These are phyloP conservation scores for Neoseiulus cucumeris DNA, from an alignment of 1,140 invertebrate genomes.

Conservation along the genomic window DNA sequence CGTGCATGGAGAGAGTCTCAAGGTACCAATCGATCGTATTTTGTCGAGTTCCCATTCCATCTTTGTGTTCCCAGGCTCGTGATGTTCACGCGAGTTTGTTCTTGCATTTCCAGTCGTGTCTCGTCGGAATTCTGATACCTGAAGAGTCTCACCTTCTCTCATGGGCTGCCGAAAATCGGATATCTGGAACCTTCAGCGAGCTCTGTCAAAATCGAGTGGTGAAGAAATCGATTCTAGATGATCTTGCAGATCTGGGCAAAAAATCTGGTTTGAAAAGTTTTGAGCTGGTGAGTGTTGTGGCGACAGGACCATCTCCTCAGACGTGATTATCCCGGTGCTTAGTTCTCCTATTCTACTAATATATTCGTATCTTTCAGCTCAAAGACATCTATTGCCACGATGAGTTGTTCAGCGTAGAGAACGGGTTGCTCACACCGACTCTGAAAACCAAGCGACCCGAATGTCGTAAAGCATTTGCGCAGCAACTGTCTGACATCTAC, in stretches of 20 bases:
- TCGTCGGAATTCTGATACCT: slow-evolving; percentile 81
- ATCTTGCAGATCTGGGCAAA: slow-evolving; percentile 67
- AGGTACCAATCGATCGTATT: slow-evolving; percentile 40
- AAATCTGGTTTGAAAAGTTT: slow-evolving; percentile 78
- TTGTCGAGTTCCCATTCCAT: too few relatives aligned
- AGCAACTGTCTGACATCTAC: slow-evolving; percentile 77
- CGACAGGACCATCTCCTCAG: too few relatives aligned
- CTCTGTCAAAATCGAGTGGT: slow-evolving; percentile 64
- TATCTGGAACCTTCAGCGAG: slow-evolving; percentile 63
- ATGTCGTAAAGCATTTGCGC: slow-evolving; percentile 68
- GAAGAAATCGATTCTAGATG: slow-evolving; percentile 70
- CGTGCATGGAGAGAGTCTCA: slow-evolving; percentile 88
- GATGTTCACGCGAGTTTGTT: too few relatives aligned
- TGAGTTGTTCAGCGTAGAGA: slow-evolving; percentile 86
- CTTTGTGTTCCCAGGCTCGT: too few relatives aligned
- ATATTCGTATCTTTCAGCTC: slow-evolving; percentile 40
- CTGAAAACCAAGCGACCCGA: slow-evolving; percentile 62
- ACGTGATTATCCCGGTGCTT: background rate
- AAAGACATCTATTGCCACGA: slow-evolving; percentile 84
- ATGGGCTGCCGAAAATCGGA: slow-evolving; percentile 63
- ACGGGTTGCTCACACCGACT: slow-evolving; percentile 89
- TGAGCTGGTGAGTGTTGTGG: slow-evolving; percentile 53
- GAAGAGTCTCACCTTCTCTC: slow-evolving; percentile 76
- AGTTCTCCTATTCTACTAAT: background rate
- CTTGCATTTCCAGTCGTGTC: slow-evolving; percentile 49